Evolutionary conservation across 2,797 vertebrate species (phyloP), one percentile per base, ranked within the genome.

Genomic region (Oreochromis grahami): DNA sequence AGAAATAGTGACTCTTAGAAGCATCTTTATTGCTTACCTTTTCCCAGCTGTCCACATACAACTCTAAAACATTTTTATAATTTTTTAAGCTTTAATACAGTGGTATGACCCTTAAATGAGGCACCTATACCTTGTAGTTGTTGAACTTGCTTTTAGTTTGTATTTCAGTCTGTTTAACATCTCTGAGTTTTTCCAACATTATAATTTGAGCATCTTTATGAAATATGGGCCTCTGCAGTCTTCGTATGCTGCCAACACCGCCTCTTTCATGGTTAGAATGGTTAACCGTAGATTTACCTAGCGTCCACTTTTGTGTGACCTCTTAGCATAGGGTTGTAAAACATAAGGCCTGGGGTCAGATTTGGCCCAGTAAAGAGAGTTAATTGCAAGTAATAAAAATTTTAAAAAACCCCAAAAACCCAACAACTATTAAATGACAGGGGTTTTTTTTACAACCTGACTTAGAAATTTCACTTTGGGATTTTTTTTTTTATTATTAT

Each of bases 361-460:
- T 9, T 56, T 56, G 14, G 55, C 26, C 26, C 2, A 8, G 26
- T 56, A 56, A 56, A 56, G 26, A 56, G 8, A 32, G 55, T 56
- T 56, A 56, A 29, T 56, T 56, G 55, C 26, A 32, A 2, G 26
- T 56, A 56, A 56, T 29, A 56, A 15, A 56, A 0, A 24, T 56
- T 55, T 29, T 8, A 5, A 56, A 56, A 29, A 56, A 29, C 1
- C 2, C 1, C 24, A 6, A 29, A 29, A 29, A 29, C 26, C 26
- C 29, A 29, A 29, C 29, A 29, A 29, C 24, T 56, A 56, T 56
- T 56, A 56, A 56, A 29, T 15, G 1, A 9, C 3, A 3, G 24
- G 5, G 0, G 0, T 1, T 15, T 53, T 53, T 29, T 29, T 56
- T 15, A 29, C 24, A 56, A 56, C 29, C 53, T 56, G 13, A 13